Conservation (phyloP, 2,888 invertebrate genomes). For the Coleophora deauratella region DNA sequence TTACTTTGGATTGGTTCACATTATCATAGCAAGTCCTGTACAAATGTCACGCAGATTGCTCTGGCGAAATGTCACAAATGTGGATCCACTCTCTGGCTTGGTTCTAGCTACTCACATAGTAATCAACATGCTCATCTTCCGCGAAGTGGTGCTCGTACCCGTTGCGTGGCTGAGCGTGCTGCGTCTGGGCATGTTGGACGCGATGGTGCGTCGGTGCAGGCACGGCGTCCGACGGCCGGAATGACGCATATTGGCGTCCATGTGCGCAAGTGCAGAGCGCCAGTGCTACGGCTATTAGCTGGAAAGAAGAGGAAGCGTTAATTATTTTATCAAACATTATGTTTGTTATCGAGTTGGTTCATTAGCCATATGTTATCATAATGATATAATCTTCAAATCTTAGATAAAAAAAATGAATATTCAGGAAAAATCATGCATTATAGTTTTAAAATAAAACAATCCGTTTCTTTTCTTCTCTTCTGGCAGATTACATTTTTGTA, state of each 20-base stretch:
- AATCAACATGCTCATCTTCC: constrained; percentile 76
- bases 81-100: no score
- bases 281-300: constrained; percentile 40
- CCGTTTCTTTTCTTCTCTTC: no score
- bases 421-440: no score
- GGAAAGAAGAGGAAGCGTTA: constrained; percentile 13
- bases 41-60: no score
- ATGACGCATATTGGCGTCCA: constrained; percentile 38
- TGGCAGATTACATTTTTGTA: no score
- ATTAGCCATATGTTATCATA: no score
- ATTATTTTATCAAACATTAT: no score
- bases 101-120: constrained; percentile 76
- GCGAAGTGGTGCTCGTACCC: constrained; percentile 47
- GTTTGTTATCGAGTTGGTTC: no score
- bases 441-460: no score
- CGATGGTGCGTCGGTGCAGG: constrained; percentile 24
- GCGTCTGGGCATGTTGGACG: not conserved
- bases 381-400: not conserved
- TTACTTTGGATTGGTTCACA: no score
- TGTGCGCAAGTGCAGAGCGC: constrained; percentile 39
- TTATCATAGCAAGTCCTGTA: no score
- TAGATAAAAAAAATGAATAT: not conserved
- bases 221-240: constrained; percentile 31
- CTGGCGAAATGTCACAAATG: no score
- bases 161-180: constrained; percentile 35